Percentiles rank a stretch among this genome's conserved stretches.
phyloP scores from a whole-genome alignment of 1,140 invertebrate species.

The Stegodyphus dumicola region DNA sequence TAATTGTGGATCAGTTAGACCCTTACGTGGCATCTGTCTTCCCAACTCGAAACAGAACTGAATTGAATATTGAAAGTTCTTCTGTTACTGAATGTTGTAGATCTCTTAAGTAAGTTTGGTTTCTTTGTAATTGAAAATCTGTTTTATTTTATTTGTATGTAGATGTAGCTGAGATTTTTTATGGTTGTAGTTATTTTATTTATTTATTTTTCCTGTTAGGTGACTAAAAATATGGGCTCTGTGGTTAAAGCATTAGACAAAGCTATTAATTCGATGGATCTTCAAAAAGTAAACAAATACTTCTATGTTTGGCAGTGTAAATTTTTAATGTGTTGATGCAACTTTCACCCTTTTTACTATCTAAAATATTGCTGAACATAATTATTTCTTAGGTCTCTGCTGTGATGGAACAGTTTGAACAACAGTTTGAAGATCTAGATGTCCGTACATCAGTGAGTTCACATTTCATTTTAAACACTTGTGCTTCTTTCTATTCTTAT shows the following conservation, averaged over 20 bases:
- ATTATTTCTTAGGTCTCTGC: constrained; percentile 75
- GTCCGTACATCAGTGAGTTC: constrained; percentile 86
- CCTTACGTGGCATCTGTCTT: too few species aligned
- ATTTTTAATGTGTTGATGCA: neutral
- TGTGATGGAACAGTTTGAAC: constrained; percentile 99
- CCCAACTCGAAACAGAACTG: too few species aligned
- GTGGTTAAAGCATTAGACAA: constrained; percentile 99
- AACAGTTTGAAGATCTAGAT: constrained; percentile 99
- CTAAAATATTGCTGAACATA: neutral
- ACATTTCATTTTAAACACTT: neutral
- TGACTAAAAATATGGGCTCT: constrained; percentile 87
- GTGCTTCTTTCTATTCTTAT: too few species aligned
- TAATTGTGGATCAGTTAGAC: too few species aligned
- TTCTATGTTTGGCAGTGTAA: neutral
- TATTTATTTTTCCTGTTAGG: constrained; percentile 37
- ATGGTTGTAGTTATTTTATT: neutral
- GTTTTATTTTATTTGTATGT: too few species aligned
- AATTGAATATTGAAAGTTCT: too few species aligned
- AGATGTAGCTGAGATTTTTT: too few species aligned
- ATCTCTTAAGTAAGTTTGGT: too few species aligned
- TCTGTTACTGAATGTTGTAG: too few species aligned
- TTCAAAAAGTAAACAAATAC: constrained; percentile 82
- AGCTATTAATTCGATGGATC: constrained; percentile 99
- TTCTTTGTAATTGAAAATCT: too few species aligned
- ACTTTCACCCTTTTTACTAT: neutral